These are phyloP conservation scores for Caenorhabditis afra DNA, from an alignment of 2,888 invertebrate genomes.

Conservation along the genomic window DNA sequence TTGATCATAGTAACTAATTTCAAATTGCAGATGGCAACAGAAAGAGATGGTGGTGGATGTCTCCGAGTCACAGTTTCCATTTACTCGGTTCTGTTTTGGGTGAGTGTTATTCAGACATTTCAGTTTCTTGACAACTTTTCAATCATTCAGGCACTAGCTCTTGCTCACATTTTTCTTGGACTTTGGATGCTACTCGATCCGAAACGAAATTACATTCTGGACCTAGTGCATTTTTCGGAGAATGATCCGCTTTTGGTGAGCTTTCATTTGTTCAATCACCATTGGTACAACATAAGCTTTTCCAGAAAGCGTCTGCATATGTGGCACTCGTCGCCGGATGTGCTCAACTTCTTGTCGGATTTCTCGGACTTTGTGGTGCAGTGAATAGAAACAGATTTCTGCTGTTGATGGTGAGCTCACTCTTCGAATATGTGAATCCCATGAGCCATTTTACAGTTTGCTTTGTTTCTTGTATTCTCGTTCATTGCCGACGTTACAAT, in stretches of 20 bases:
- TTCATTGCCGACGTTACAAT: constrained; percentile 72
- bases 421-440: not conserved
- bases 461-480: constrained; percentile 65
- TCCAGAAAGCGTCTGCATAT: constrained; percentile 69
- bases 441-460: constrained; percentile 66
- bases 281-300: constrained; percentile 13
- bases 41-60: constrained; percentile 55
- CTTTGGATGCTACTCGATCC: constrained; percentile 80
- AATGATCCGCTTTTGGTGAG: constrained; percentile 76
- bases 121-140: constrained; percentile 21
- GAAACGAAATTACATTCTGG: constrained; percentile 75
- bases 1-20: too few species aligned
- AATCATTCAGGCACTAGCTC: constrained; percentile 68
- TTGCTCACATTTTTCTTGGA: constrained; percentile 75
- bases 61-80: constrained; percentile 52
- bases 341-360: constrained; percentile 73
- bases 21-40: constrained; percentile 59
- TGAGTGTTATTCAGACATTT: not conserved
- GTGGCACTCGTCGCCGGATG: constrained; percentile 70
- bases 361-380: constrained; percentile 78
- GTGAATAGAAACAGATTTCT: constrained; percentile 74
- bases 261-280: constrained; percentile 11
- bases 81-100: constrained; percentile 53
- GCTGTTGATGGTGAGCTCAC: constrained; percentile 69
- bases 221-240: constrained; percentile 79